Evolutionary conservation across 2,113 vertebrate genomes (phyloP), one percentile per base, ranked within the genome.

Genomic region (Setophaga petechia): DNA sequence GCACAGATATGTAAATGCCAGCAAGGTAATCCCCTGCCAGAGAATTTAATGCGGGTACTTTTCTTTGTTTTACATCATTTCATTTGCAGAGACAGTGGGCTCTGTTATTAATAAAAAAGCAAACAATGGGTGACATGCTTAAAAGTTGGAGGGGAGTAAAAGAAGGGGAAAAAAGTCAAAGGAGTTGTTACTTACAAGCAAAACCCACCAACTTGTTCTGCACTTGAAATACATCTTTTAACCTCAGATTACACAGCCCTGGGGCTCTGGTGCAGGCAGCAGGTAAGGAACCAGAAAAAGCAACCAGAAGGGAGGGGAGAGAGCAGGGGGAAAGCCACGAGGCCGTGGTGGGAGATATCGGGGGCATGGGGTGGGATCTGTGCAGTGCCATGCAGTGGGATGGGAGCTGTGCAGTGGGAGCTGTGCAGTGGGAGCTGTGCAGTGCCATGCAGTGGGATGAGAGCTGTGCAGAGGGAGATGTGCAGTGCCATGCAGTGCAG

Each of bases 1-100:
- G 87, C 97, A 97, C 19, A 94, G 94, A 96, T 97, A 98, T 95
- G 94, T 95, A 98, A 98, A 97, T 97, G 84, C 74, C 84, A 93
- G 88, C 94, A 97, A 97, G 94, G 95, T 97, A 97, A 97, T 98
- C 90, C 88, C 95, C 87, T 94, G 94, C 67, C 27, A 6, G 91
- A 84, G 94, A 91, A 93, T 93, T 97, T 94, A 96, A 97, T 91
- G 88, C 17, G 4, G 91, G 93, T 39, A 90, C 88, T 96, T 95
- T 62, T 71, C 82, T 97, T 96, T 97, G 95, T 95, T 97, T 97
- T 87, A 96, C 94, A 94, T 89, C 66, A 96, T 95, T 96, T 97
- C 95, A 81, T 89, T 96, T 75, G 75, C 85, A 84, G 75, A 89
- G 94, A 95, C 74, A 82, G 43, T 67, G 95, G 94, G 23, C 79